phyloP scores from a whole-genome alignment of 2,888 invertebrate genomes.

The Eretmocerus hayati region DNA sequence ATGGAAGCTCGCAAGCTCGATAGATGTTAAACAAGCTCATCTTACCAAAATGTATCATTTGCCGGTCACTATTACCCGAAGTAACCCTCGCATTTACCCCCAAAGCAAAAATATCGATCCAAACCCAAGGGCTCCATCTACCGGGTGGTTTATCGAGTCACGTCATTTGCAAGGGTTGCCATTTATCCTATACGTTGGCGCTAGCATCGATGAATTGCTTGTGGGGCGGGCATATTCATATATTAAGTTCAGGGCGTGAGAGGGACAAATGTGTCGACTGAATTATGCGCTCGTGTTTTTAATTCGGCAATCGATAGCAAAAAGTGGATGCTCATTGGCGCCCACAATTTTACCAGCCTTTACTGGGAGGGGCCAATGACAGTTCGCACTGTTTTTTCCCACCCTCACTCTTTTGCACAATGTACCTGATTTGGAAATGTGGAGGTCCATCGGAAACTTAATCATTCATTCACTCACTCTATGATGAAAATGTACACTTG shows the following conservation, averaged over 20 bases:
- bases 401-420: background rate
- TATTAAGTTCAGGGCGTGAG: too few species aligned
- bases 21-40: too few species aligned
- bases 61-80: background rate
- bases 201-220: too few species aligned
- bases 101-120: background rate
- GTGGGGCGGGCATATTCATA: too few species aligned
- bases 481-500: too few species aligned
- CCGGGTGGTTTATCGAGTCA: slow-evolving; percentile 1
- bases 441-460: slow-evolving; percentile 5
- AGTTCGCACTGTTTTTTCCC: slow-evolving; percentile 6
- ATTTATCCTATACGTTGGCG: too few species aligned
- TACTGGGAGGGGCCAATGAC: slow-evolving; percentile 18
- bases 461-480: slow-evolving; percentile 18
- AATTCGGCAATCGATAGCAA: slow-evolving; percentile 45
- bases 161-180: too few species aligned
- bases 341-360: slow-evolving; percentile 14
- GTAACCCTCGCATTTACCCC: slow-evolving; percentile 7
- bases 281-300: slow-evolving; percentile 45
- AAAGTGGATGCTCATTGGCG: slow-evolving; percentile 28
- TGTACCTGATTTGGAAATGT: background rate
- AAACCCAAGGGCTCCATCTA: slow-evolving; percentile 11
- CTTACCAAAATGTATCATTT: too few species aligned
- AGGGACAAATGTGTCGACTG: slow-evolving; percentile 31
- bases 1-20: background rate